These are phyloP conservation scores for Triplophysa yarkandensis DNA, from an alignment of 2,797 vertebrate genomes.

Conservation along the genomic window DNA sequence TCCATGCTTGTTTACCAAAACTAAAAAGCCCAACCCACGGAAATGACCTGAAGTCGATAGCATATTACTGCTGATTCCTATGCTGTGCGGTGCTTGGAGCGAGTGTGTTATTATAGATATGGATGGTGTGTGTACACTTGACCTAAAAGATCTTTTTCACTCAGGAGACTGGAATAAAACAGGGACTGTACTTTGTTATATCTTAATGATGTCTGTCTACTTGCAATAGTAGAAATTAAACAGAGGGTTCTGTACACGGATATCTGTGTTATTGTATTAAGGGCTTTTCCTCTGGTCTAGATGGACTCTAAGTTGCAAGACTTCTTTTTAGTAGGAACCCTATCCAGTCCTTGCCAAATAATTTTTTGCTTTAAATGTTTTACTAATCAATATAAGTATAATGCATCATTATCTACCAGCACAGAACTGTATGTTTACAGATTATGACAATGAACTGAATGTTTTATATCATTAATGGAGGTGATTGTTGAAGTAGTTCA, in stretches of 20 bases:
- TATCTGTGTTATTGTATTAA: slow-evolving; percentile 18
- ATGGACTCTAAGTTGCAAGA: background rate
- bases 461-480: background rate
- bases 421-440: slow-evolving; percentile 27
- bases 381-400: background rate
- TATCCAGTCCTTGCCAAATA: slow-evolving; percentile 14
- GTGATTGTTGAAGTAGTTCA: background rate
- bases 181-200: slow-evolving; percentile 25
- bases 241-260: background rate
- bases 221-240: background rate
- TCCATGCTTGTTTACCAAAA: background rate
- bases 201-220: slow-evolving; percentile 23
- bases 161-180: slow-evolving; percentile 57
- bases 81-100: background rate
- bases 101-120: slow-evolving; percentile 19
- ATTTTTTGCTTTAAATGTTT: background rate
- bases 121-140: slow-evolving; percentile 9
- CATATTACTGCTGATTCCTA: background rate
- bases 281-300: slow-evolving; percentile 23
- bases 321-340: background rate
- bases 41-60: background rate
- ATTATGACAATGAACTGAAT: background rate
- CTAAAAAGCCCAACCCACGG: slow-evolving; percentile 11
- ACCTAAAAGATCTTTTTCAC: slow-evolving; percentile 40
- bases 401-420: slow-evolving; percentile 10